phyloP scores from a whole-genome alignment of 2,797 vertebrate genomes.

The Naso thynnoides region DNA sequence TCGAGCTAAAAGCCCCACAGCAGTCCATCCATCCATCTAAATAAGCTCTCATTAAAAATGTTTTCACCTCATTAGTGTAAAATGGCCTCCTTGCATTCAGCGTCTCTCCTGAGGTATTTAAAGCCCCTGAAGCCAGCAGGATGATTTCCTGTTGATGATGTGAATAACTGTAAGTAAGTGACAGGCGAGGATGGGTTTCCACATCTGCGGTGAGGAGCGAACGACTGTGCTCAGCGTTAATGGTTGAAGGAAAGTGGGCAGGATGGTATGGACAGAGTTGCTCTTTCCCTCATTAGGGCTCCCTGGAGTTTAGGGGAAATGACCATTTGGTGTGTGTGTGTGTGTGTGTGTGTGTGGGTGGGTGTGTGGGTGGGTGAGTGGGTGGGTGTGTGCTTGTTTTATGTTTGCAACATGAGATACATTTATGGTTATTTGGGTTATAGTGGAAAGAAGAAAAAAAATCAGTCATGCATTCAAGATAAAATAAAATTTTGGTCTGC shows the following conservation, averaged over 20 bases:
- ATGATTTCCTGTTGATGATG: conserved; percentile 76
- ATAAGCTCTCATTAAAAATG: conserved; percentile 52
- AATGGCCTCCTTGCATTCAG: conserved; percentile 55
- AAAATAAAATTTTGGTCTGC: conserved; percentile 25
- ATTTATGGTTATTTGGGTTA: conserved; percentile 24
- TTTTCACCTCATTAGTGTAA: conserved; percentile 64
- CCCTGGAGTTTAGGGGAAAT: conserved; percentile 53
- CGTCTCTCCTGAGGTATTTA: conserved; percentile 61
- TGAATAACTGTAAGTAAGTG: conserved; percentile 80
- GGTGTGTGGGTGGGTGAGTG: conserved; percentile 46
- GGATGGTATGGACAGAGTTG: conserved; percentile 64
- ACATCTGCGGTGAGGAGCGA: conserved; percentile 61
- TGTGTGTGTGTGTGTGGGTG: conserved; percentile 21
- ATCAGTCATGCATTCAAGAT: conserved; percentile 7
- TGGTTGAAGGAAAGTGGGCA: conserved; percentile 61
- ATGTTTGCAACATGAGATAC: conserved; percentile 33
- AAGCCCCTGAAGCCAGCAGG: conserved; percentile 51
- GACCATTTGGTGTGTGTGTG: conserved; percentile 50
- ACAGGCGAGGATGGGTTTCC: conserved; percentile 74
- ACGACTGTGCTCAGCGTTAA: conserved; percentile 59
- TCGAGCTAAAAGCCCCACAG: conserved; percentile 32
- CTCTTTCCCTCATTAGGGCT: conserved; percentile 67
- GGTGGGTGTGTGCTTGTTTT: conserved; percentile 35
- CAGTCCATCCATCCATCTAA: conserved; percentile 40
- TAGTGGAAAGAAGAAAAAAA: neutral